These are phyloP conservation scores for Neoniphon sammara DNA, from an alignment of 2,797 vertebrate genomes.

Conservation along the genomic window DNA sequence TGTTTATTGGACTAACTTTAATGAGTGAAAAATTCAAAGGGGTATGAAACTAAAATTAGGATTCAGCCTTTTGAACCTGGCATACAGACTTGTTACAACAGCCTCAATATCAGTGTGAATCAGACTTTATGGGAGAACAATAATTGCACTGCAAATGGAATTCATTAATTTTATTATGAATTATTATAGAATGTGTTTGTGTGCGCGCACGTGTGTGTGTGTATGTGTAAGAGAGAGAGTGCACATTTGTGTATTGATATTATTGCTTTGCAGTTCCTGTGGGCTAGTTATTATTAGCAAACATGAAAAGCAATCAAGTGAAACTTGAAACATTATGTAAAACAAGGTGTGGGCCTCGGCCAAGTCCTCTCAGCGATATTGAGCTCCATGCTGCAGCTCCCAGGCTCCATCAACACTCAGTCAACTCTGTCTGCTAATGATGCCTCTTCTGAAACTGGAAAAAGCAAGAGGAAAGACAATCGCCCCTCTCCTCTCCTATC, in stretches of 20 bases:
- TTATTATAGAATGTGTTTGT: conserved; percentile 34
- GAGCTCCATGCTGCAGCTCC: conserved; percentile 13
- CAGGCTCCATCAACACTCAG: conserved; percentile 13
- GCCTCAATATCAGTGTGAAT: conserved; percentile 29
- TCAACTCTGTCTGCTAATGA: conserved; percentile 55
- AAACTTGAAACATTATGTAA: conserved; percentile 57
- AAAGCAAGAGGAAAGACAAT: conserved; percentile 25
- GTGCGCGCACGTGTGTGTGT: not conserved
- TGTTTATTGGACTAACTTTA: conserved; percentile 26
- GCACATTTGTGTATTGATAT: conserved; percentile 11
- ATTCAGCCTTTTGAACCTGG: conserved; percentile 11
- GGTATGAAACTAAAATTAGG: conserved; percentile 8
- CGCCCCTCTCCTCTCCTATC: conserved; percentile 10
- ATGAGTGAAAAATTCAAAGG: conserved; percentile 12
- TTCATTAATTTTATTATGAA: conserved; percentile 39
- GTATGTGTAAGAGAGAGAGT: conserved; percentile 11
- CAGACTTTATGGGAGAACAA: conserved; percentile 27
- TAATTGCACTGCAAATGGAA: conserved; percentile 44
- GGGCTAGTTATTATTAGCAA: conserved; percentile 64
- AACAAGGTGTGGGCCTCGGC: conserved; percentile 4
- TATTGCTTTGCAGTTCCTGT: conserved; percentile 49
- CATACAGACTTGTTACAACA: conserved; percentile 13
- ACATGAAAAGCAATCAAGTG: conserved; percentile 64
- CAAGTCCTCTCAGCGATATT: conserved; percentile 40
- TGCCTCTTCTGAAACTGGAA: conserved; percentile 29